phyloP scores from a whole-genome alignment of 2,113 vertebrate species.

The rat (Rattus norvegicus) region GRCr8 NC_086019.1:64843501-64844000 shows the following conservation, averaged over 20 bases:
- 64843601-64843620: not conserved
- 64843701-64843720: not conserved
- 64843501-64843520: not conserved
- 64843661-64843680: not conserved
- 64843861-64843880: not conserved
- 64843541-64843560: not conserved
- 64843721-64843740: not conserved
- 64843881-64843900: not conserved
- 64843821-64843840: not conserved
- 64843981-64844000: not conserved
- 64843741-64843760: not conserved
- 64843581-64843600: too few species aligned
- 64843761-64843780: not conserved
- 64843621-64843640: not conserved
- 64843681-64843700: not conserved
- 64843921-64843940: not conserved
- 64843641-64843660: not conserved
- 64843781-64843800: too few species aligned
- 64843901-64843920: not conserved
- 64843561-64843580: not conserved
- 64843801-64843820: not conserved
- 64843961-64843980: not conserved
- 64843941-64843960: not conserved
- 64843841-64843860: not conserved
- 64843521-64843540: not conserved